These are phyloP conservation scores for Carettochelys insculpta DNA, from an alignment of 2,113 vertebrate species.

Conservation along the genomic window DNA sequence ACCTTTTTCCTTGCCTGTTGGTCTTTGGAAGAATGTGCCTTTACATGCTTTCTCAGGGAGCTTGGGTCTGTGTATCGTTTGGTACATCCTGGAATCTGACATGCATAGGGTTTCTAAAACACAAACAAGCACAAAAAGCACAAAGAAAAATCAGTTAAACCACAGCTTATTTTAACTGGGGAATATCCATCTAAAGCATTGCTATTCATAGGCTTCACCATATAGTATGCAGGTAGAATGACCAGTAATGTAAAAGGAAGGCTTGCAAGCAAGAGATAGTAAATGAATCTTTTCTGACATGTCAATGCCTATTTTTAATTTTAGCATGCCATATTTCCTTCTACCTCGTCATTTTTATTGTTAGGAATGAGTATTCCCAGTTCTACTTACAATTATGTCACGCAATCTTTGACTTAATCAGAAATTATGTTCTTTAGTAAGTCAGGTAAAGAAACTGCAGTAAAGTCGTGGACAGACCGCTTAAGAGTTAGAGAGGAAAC, in stretches of 20 bases:
- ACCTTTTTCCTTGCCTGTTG: slow-evolving; percentile 94
- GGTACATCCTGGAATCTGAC: slow-evolving; percentile 93
- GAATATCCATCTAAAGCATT: background rate
- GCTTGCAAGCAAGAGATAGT: slow-evolving; percentile 25
- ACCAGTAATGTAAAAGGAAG: background rate
- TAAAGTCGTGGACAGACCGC: slow-evolving; percentile 78
- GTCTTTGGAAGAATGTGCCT: slow-evolving; percentile 93
- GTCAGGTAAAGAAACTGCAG: slow-evolving; percentile 80
- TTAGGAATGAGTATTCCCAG: slow-evolving; percentile 58
- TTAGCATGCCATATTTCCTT: background rate
- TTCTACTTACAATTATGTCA: slow-evolving; percentile 81
- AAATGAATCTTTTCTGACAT: slow-evolving; percentile 29
- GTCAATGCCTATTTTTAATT: slow-evolving; percentile 1
- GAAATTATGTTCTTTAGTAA: slow-evolving; percentile 80
- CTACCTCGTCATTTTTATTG: slow-evolving; percentile 26
- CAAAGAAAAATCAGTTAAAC: slow-evolving; percentile 42
- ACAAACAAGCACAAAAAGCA: slow-evolving; percentile 56
- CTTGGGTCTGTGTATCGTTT: slow-evolving; percentile 98
- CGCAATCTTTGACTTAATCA: slow-evolving; percentile 79
- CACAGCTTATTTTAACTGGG: slow-evolving; percentile 13
- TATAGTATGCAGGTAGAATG: slow-evolving; percentile 18
- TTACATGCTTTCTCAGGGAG: slow-evolving; percentile 95
- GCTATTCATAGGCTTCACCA: background rate
- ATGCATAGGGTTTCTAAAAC: slow-evolving; percentile 94
- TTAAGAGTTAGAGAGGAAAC: slow-evolving; percentile 78